phyloP scores from a whole-genome alignment of 2,113 vertebrate genomes.

The Eublepharis macularius region DNA sequence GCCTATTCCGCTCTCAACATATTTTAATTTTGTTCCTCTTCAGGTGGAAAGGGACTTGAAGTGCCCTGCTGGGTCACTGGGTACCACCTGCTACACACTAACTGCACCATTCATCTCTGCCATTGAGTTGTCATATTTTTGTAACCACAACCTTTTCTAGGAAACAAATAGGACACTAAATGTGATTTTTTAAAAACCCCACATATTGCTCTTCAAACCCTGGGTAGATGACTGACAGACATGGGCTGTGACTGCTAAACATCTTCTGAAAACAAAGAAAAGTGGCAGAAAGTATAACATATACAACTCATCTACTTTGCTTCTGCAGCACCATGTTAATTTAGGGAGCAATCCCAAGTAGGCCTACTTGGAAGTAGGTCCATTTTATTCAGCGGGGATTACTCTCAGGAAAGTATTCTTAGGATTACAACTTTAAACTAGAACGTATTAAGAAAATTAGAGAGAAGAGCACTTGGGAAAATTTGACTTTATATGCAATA shows the following conservation, averaged over 20 bases:
- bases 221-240: not conserved
- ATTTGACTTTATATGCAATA: no score
- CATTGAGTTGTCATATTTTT: not conserved
- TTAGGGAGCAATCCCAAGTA: not conserved
- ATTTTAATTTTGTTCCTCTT: not conserved
- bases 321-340: not conserved
- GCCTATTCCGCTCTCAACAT: not conserved
- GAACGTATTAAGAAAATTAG: no score
- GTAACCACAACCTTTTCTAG: not conserved
- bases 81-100: not conserved
- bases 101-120: not conserved
- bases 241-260: not conserved
- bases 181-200: no score
- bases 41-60: rapidly evolving
- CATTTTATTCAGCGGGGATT: no score
- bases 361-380: no score
- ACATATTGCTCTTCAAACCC: no score
- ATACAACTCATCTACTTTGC: not conserved
- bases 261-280: not conserved
- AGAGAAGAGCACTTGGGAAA: no score
- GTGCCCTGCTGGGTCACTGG: conserved; percentile 7
- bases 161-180: not conserved
- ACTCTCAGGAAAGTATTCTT: no score
- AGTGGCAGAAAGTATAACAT: not conserved
- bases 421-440: no score